Base-by-base conservation (phyloP, 2,888 invertebrate species). In the Philhelius pedissequus region DNA sequence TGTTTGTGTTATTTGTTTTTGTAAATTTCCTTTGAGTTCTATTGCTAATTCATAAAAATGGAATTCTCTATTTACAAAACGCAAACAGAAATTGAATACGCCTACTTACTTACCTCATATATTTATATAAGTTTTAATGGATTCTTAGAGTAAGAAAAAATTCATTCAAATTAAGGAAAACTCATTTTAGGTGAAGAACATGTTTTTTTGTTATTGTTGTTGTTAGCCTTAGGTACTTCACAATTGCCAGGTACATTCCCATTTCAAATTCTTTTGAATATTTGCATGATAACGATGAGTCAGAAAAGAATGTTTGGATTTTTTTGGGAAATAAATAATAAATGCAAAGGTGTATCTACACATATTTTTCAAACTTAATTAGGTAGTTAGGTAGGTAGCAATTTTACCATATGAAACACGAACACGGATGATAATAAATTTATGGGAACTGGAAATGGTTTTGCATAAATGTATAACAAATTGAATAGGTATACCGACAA, bases 261-360 rank as follows among this genome's bases (percentile, higher is more conserved):
- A 9, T 38, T 38, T 60, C 20, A 60, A 60, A 60, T 32, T 35
- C 7, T 54, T 45, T 56, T 32, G 32, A n/a, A 40, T 45, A 58
- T 58, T 70, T 45, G 45, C 45, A 48, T 58, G 27, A 11, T 30
- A n/a, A n/a, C n/a, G 6, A 38, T 73, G 52, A 62, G 62, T 73
- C 73, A 73, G 40, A 8, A 27, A 27, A 25, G 3, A 58, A 25
- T 38, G 58, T 15, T 58, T 38, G 4, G 45, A 48, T 48, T 22
- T 48, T 48, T 5, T 13, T 48, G 22, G 20, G 11, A 48, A 48
- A 20, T 1, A 22, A 22, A 48, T n/a, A n/a, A 22, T 22, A 0
- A 48, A n/a, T 48, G 22, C 6, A 22, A 18, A 48, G 48, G 20
- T 48, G 20, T 48, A 15, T 11, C n/a, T 32, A 32, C 32, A 35